These are phyloP conservation scores for Bellardia pandia DNA, from an alignment of 2,888 invertebrate genomes.

Conservation along the genomic window DNA sequence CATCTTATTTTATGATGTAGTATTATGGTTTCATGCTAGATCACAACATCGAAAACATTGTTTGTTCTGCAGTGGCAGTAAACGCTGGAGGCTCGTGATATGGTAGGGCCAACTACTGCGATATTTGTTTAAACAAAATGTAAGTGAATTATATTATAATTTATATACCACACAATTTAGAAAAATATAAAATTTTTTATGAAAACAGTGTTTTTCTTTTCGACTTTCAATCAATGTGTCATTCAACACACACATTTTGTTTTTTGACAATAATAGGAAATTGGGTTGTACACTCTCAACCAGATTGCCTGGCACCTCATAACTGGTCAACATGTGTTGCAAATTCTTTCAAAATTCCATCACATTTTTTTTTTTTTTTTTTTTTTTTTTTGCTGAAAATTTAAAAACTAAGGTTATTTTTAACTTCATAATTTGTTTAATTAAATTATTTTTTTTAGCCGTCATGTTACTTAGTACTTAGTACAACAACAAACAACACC, in stretches of 20 bases:
- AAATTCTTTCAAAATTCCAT: background rate
- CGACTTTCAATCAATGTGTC: background rate
- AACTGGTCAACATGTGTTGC: background rate
- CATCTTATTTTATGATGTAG: too few species aligned
- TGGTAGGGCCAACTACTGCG: too few species aligned
- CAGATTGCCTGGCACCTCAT: background rate
- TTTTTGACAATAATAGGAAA: constrained; percentile 26
- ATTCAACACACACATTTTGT: background rate
- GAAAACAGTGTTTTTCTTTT: background rate
- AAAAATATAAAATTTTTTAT: too few species aligned
- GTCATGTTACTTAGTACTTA: background rate
- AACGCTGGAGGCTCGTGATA: too few species aligned
- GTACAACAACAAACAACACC: background rate
- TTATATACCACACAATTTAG: too few species aligned
- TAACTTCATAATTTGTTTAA: background rate
- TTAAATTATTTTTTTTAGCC: background rate
- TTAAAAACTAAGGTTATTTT: background rate
- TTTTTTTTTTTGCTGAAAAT: too few species aligned
- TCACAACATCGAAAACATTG: too few species aligned
- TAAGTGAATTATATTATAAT: too few species aligned
- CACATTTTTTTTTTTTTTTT: background rate
- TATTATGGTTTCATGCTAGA: too few species aligned
- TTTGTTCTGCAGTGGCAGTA: too few species aligned
- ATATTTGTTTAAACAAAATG: too few species aligned
- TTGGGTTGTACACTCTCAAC: background rate